Base-by-base conservation (phyloP, 2,888 invertebrate species). In the Copidosoma aretas region DNA sequence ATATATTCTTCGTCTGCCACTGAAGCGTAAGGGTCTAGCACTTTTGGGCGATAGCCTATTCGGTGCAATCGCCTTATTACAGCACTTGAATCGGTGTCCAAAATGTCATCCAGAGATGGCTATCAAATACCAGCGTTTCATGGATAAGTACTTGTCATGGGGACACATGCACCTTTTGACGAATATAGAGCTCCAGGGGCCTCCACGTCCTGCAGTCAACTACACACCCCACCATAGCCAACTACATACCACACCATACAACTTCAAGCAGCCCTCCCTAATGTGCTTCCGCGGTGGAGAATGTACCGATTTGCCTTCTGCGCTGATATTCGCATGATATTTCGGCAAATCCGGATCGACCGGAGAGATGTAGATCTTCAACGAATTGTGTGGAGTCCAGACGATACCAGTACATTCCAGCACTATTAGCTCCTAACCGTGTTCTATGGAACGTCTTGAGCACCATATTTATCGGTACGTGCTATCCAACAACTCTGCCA, bases 201-300 rank as follows among this genome's bases (percentile, higher is more conserved):
- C n/a, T n/a, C n/a, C n/a, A n/a, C n/a, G n/a, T n/a, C n/a, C n/a
- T n/a, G n/a, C n/a, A 14, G 32, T 22, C 19, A 21, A 49, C 24
- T 62, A 62, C 19, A 62, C 53, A 1, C 39, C 32, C 43, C 53
- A 62, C 39, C 61, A 62, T 43, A n/a, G 49, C 43, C 43, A n/a
- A 63, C 63, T 1, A 24, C 63, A 4, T 43, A 43, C 10, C 22
- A 63, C 46, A 10, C 63, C 8, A 54, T 43, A 1, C 54, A 63
- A 5, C 43, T 62, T 1, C 62, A 62, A 12, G 53, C 21, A 2
- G n/a, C 22, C 2, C 22, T 62, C 4, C 19, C 51, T 15, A 19
- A 15, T 22, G 54, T 62, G 2, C 22, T 62, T 10, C 52, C 24
- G n/a, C 53, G 54, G 2, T 62, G 54, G 62, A 25, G 22, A 24